Conservation (phyloP, 2,797 vertebrate species). For the Pangasius krempfi region DNA sequence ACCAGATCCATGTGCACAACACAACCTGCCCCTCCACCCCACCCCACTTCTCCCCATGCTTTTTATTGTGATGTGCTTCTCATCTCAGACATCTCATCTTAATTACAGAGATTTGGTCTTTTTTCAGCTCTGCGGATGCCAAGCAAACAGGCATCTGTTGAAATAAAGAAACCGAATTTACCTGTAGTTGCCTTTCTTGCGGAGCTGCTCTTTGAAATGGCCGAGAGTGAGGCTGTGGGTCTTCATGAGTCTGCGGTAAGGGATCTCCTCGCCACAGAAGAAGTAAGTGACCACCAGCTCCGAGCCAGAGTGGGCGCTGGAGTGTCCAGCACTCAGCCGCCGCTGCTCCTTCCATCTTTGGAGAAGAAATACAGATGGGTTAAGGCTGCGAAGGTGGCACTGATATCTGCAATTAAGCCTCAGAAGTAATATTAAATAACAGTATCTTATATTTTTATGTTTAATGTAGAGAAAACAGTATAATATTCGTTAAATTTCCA, state of each 20-base stretch:
- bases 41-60: not conserved
- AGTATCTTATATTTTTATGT: not conserved
- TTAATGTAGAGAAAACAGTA: not conserved
- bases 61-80: not conserved
- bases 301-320: conserved; percentile 56
- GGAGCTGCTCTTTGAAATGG: conserved; percentile 97
- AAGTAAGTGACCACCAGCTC: conserved; percentile 95
- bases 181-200: conserved; percentile 98
- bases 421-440: not conserved
- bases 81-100: conserved; percentile 2
- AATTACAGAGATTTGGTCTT: not conserved
- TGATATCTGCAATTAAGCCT: not conserved
- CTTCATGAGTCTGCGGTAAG: conserved; percentile 92
- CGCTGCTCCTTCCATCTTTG: conserved; percentile 78
- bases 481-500: not conserved
- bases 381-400: not conserved
- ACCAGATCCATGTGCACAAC: conserved; percentile 56
- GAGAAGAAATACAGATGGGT: not conserved
- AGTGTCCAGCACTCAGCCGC: conserved; percentile 67
- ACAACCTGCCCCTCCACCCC: not conserved
- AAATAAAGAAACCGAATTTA: conserved; percentile 60
- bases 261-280: conserved; percentile 97
- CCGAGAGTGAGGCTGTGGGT: conserved; percentile 92
- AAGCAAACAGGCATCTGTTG: not conserved
- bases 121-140: not conserved